These are phyloP conservation scores for Sminthurinus signatus DNA, from an alignment of 1,140 invertebrate genomes.

Conservation along the genomic window DNA sequence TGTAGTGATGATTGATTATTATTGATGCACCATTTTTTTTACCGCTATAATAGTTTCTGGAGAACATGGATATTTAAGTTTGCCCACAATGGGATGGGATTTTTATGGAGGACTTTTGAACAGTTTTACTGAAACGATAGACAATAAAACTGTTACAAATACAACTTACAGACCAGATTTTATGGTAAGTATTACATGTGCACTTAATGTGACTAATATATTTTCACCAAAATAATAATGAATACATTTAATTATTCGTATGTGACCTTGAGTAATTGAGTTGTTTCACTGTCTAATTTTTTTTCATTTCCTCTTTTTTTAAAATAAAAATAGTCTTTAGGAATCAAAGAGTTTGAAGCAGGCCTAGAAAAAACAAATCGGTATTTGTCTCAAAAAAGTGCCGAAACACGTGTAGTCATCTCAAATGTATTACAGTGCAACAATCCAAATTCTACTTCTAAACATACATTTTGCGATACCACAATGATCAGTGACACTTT, in stretches of 20 bases:
- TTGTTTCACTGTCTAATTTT: too few species aligned
- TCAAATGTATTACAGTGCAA: neutral
- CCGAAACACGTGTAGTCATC: neutral
- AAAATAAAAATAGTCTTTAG: constrained; percentile 8
- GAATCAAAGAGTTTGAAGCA: constrained; percentile 4
- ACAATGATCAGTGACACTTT: too few species aligned
- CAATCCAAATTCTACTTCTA: neutral
- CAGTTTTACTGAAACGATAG: neutral
- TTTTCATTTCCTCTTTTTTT: too few species aligned
- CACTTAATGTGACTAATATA: too few species aligned
- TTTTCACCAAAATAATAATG: too few species aligned
- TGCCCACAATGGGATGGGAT: constrained; percentile 10
- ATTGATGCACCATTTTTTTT: too few species aligned
- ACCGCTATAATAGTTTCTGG: too few species aligned
- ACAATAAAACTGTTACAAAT: neutral
- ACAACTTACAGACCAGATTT: constrained; percentile 6
- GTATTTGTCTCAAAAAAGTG: neutral
- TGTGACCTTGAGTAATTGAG: too few species aligned
- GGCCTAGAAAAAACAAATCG: neutral
- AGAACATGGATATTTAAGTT: constrained; percentile 13
- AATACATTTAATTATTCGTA: too few species aligned
- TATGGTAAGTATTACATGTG: neutral
- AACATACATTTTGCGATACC: neutral
- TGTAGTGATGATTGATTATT: too few species aligned
- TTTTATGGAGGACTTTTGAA: neutral